Percentiles rank a stretch among this genome's conserved stretches.
phyloP scores from a whole-genome alignment of 2,797 vertebrate genomes.

The Oreochromis grahami region DNA sequence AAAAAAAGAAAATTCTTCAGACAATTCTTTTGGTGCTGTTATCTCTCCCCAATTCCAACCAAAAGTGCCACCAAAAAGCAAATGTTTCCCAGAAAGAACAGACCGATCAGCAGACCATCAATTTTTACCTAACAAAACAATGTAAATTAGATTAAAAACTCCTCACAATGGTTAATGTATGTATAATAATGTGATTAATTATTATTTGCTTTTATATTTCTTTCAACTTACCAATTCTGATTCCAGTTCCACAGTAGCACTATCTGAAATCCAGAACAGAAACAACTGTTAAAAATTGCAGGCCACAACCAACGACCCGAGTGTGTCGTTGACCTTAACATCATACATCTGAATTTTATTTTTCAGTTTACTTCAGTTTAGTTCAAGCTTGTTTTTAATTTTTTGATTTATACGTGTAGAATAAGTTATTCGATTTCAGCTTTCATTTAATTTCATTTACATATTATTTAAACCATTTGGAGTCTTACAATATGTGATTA shows the following conservation, averaged over 20 bases:
- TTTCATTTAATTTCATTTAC: neutral
- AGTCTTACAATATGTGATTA: no score
- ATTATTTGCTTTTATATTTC: neutral
- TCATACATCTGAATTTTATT: neutral
- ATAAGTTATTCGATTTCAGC: no score
- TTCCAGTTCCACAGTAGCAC: neutral
- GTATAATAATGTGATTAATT: no score
- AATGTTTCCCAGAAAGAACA: conserved; percentile 73
- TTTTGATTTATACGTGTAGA: neutral
- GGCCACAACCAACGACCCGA: no score
- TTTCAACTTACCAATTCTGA: conserved; percentile 23
- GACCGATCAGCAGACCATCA: conserved; percentile 29
- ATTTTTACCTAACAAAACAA: conserved; percentile 35
- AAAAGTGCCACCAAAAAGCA: conserved; percentile 73
- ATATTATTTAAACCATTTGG: no score
- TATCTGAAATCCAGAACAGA: neutral
- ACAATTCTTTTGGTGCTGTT: neutral
- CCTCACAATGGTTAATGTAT: no score
- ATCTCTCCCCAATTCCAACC: conserved; percentile 71
- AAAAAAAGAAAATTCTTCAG: fast-evolving
- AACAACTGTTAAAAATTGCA: neutral
- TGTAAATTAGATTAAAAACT: neutral
- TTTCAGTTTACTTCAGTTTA: neutral
- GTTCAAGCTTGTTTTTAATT: neutral
- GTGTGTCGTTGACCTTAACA: neutral